These are phyloP conservation scores for Balaenoptera acutorostrata DNA, from an alignment of 2,113 vertebrate species.

Conservation along the genomic window DNA sequence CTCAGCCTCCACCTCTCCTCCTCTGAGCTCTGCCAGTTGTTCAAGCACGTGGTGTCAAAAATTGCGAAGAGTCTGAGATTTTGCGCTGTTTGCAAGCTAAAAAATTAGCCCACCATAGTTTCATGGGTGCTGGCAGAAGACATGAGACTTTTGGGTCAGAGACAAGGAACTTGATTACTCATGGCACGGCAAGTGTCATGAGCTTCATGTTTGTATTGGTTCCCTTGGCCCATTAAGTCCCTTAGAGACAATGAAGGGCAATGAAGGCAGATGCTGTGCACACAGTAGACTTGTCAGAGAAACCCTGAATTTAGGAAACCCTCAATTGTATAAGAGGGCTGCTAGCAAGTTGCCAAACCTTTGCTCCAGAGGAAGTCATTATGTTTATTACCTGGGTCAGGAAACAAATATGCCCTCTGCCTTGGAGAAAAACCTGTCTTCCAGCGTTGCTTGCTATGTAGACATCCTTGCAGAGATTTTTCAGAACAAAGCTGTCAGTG, in stretches of 20 bases:
- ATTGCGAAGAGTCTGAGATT: background rate
- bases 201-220: background rate
- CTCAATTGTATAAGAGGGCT: background rate
- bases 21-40: background rate
- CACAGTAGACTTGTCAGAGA: background rate
- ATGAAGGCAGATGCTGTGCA: background rate
- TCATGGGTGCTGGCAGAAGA: background rate
- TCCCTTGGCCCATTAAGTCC: background rate
- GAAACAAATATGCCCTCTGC: background rate
- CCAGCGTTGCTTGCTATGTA: background rate
- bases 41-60: background rate
- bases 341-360: background rate
- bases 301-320: background rate
- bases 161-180: background rate
- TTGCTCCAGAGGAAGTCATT: background rate
- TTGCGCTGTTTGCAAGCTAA: background rate
- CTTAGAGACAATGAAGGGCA: background rate
- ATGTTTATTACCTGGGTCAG: background rate
- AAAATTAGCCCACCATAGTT: background rate
- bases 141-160: background rate
- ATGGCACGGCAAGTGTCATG: background rate
- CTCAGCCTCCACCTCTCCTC: background rate
- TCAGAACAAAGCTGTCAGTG: background rate
- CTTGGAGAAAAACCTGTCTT: background rate
- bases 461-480: background rate